phyloP scores from a whole-genome alignment of 2,113 vertebrate species.

The Ciconia boyciana region DNA sequence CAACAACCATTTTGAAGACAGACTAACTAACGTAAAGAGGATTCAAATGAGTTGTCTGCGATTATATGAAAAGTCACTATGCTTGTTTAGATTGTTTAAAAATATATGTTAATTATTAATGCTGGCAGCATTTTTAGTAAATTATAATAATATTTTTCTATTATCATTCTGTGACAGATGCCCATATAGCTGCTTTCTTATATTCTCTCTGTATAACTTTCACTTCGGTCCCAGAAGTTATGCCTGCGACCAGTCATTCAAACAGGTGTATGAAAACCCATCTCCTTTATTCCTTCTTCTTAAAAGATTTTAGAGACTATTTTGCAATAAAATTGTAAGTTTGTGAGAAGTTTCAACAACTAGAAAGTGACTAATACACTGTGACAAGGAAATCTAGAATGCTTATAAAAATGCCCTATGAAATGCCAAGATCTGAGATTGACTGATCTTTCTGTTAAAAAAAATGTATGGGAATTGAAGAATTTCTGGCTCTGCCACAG shows the following conservation, averaged over 20 bases:
- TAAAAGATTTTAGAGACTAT: neutral
- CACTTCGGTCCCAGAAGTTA: neutral
- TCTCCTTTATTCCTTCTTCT: neutral
- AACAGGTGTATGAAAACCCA: neutral
- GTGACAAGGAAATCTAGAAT: neutral
- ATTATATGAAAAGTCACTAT: neutral
- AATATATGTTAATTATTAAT: neutral
- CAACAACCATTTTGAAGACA: neutral
- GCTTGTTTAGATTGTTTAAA: neutral
- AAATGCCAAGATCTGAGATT: neutral
- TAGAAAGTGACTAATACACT: neutral
- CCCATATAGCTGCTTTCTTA: neutral
- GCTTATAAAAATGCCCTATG: neutral
- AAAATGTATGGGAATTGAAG: neutral
- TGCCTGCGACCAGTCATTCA: neutral
- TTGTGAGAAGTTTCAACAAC: neutral
- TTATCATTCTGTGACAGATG: neutral
- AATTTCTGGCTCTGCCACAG: neutral
- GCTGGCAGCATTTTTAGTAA: neutral
- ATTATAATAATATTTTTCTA: neutral
- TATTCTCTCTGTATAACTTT: neutral
- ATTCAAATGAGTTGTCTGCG: neutral
- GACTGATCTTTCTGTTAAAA: neutral
- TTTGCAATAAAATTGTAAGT: neutral
- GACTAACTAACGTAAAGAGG: neutral